Percentiles rank a stretch among this genome's conserved stretches.
phyloP scores from a whole-genome alignment of 2,113 vertebrate genomes.

The Hypanus sabinus region DNA sequence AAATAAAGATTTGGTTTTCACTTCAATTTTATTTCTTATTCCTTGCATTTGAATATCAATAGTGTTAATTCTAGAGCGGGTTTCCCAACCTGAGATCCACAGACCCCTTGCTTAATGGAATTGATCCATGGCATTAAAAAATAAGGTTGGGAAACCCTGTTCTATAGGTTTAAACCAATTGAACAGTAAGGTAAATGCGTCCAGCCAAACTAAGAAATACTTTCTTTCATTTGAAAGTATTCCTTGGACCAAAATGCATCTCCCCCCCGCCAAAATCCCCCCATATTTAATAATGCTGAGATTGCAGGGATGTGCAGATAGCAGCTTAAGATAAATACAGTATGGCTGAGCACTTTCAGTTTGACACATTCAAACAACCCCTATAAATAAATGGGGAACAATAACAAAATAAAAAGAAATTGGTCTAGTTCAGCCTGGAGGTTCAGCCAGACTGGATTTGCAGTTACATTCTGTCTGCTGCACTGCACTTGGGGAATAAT shows the following conservation, averaged over 20 bases:
- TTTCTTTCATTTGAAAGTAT: not conserved
- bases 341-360: no score
- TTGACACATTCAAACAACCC: not conserved
- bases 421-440: not conserved
- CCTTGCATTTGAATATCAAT: not conserved
- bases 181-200: not conserved
- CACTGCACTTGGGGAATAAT: not conserved
- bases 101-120: no score
- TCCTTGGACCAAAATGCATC: not conserved
- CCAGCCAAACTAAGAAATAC: not conserved
- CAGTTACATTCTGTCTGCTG: not conserved
- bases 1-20: not conserved
- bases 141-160: no score
- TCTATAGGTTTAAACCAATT: not conserved
- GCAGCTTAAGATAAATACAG: not conserved
- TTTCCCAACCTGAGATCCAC: no score
- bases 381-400: not conserved
- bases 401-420: not conserved
- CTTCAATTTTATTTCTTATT: not conserved
- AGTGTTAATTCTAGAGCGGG: not conserved
- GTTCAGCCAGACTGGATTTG: not conserved
- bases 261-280: not conserved
- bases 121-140: no score
- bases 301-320: not conserved
- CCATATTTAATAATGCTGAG: conserved; percentile 6